Evolutionary conservation across 37 sponge, comb jelly and placozoan species (phyloP), one percentile per base, ranked within the genome.

Genomic region (Amphimedon queenslandica): DNA sequence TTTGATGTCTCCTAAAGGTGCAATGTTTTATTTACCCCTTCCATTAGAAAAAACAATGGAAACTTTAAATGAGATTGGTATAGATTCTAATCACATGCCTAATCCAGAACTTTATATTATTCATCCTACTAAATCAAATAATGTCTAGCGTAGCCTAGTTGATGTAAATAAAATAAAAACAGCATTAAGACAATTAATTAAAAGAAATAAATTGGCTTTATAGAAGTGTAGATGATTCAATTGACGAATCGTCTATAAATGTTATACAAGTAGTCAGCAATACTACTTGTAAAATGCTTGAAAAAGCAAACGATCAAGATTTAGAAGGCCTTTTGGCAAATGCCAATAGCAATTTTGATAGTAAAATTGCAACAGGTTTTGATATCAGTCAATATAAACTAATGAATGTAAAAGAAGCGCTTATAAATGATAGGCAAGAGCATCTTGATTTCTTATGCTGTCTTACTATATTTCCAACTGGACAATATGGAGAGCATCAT

Each of bases 401-500:
- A 55, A n/a, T 79, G 31, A 61, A 21, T 35, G 42, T 79, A 0
- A 70, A 70, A 40, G 71, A 79, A 2, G 30, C 5, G 16, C 34
- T 53, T 37, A 6, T 79, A 0, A 63, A 79, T 35, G 70, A 57
- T 35, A 35, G 80, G 30, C 71, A 32, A 0, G 31, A 70, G 37
- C 41, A 36, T 40, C 80, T 79, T 18, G 80, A 79, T 57, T 42
- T 79, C 8, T 25, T 79, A 63, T 79, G 80, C 42, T 79, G 69
- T 70, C 80, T 72, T 58, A 13, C 24, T 11, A 47, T 87, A 28
- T 87, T 76, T 29, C 87, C 87, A 4, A 39, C 33, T 43, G 81
- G 88, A 1, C 34, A 28, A n/a, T 87, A 77, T 81, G 88, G 88
- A 0, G 56, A 82, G 65, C 69, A 37, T 27, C 88, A 88, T 58